These are phyloP conservation scores for Drosophila percnosoma DNA, from an alignment of 2,888 invertebrate species.

Conservation along the genomic window DNA sequence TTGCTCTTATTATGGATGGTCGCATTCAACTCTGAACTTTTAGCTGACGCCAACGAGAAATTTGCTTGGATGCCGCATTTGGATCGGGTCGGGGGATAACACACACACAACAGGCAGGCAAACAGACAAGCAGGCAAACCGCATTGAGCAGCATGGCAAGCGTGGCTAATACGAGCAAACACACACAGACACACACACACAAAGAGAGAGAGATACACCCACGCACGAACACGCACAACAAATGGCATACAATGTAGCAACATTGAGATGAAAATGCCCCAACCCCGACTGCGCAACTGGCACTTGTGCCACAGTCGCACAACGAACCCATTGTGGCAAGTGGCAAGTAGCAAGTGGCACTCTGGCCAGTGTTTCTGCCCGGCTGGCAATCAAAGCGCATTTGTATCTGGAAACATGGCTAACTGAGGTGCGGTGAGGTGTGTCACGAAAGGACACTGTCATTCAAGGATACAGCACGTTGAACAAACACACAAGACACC, in stretches of 20 bases:
- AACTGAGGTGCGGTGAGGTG: constrained; percentile 25
- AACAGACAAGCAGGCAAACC: constrained; percentile 9
- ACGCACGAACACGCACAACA: constrained; percentile 53
- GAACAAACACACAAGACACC: constrained; percentile 28
- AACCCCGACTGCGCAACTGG: constrained; percentile 27
- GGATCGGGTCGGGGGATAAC: background rate
- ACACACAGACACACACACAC: constrained; percentile 12
- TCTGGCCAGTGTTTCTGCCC: constrained; percentile 14
- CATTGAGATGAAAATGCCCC: constrained; percentile 25
- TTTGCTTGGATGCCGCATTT: constrained; percentile 21
- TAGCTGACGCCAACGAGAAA: constrained; percentile 57
- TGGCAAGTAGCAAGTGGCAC: constrained; percentile 52
- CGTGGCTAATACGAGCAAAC: constrained; percentile 62
- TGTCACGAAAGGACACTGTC: constrained; percentile 49
- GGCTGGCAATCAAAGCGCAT: constrained; percentile 70
- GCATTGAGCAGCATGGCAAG: constrained; percentile 59
- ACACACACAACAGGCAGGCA: constrained; percentile 5
- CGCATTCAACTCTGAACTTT: constrained; percentile 77
- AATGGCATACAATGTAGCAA: constrained; percentile 64
- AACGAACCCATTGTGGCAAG: constrained; percentile 69
- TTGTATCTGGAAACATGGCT: constrained; percentile 50
- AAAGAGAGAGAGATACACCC: background rate
- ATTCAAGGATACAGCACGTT: constrained; percentile 58
- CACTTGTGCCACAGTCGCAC: constrained; percentile 59
- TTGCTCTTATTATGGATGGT: constrained; percentile 54